Evolutionary conservation across 2,888 invertebrate genomes (phyloP), one percentile per base, ranked within the genome.

Genomic region (Brachycybe producta): DNA sequence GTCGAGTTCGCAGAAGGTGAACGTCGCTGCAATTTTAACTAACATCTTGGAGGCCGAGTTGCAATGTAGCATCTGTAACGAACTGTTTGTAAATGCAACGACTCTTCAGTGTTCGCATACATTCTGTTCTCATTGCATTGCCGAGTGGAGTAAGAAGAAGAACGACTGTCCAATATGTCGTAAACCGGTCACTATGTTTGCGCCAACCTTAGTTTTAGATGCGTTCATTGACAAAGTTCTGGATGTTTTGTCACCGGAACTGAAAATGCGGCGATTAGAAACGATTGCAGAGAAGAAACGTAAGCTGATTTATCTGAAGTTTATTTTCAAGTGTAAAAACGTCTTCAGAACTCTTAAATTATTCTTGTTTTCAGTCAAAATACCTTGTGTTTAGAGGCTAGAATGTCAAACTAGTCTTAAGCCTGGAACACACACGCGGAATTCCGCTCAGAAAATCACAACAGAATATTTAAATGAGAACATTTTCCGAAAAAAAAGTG

Each of bases 111-210:
- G 36, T 19, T 36, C 36, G 15, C 36, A 36, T 36, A 15, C 36
- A n/a, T 36, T 36, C 19, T 36, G 36, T 15, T n/a, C n/a, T 8
- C 19, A 36, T 15, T 36, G 36, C 15, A 36, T 36, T 36, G 19
- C n/a, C 36, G 7, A 36, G 15, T 36, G 36, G 36, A 36, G 19
- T 7, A 36, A 36, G 15, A 36, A n/a, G 36, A 36, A 36, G 15
- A 5, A 36, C n/a, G 36, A 36, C n/a, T 36, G 36, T 15, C 36
- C 36, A 7, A 36, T 36, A 19, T 36, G 36, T 36, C n/a, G 36
- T 7, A 36, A 36, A n/a, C 8, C 36, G 5, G 19, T 36, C 15
- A 8, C 15, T 7, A 15, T 19, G 15, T 17, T 36, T 7, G 36
- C 19, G 36, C 15, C 36, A 36, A 15, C 36, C n/a, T 11, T 36